Evolutionary conservation across 2,113 vertebrate species (phyloP).

Genomic region (Blennius ocellaris): DNA sequence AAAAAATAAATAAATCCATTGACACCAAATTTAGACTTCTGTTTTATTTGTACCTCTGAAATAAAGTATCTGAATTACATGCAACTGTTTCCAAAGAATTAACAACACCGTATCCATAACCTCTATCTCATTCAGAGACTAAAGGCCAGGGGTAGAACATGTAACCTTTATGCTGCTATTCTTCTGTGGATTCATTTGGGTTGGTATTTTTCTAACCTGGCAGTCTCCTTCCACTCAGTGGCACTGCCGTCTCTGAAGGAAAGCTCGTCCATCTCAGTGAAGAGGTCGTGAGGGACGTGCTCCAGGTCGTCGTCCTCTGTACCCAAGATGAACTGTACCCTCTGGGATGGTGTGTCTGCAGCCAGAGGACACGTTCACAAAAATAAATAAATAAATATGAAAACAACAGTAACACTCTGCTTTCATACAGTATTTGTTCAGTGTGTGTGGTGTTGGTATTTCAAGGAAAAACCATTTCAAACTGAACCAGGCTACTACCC

Average conservation of each 20-base stretch:
- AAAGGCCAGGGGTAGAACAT: too few species aligned
- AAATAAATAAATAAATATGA: neutral
- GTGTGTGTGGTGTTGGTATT: too few species aligned
- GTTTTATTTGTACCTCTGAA: neutral
- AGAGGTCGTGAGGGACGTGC: conserved; percentile 94
- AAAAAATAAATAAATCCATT: too few species aligned
- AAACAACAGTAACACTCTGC: neutral
- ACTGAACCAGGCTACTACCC: too few species aligned
- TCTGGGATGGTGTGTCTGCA: conserved; percentile 93
- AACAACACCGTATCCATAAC: too few species aligned
- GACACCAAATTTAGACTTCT: too few species aligned
- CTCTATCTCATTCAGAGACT: too few species aligned
- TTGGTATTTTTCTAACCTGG: conserved; percentile 82
- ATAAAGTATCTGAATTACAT: neutral
- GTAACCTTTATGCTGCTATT: too few species aligned
- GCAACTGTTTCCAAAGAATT: too few species aligned
- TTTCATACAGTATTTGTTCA: too few species aligned
- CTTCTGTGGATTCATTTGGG: neutral
- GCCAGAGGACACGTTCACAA: neutral
- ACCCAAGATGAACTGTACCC: conserved; percentile 95
- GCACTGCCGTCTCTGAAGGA: conserved; percentile 91
- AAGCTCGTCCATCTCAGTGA: conserved; percentile 96
- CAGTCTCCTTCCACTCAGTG: conserved; percentile 95
- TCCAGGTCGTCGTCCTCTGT: conserved; percentile 95
- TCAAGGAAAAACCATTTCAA: too few species aligned